These are phyloP conservation scores for Plectrocnemia conspersa DNA, from an alignment of 1,140 invertebrate genomes.

Conservation along the genomic window DNA sequence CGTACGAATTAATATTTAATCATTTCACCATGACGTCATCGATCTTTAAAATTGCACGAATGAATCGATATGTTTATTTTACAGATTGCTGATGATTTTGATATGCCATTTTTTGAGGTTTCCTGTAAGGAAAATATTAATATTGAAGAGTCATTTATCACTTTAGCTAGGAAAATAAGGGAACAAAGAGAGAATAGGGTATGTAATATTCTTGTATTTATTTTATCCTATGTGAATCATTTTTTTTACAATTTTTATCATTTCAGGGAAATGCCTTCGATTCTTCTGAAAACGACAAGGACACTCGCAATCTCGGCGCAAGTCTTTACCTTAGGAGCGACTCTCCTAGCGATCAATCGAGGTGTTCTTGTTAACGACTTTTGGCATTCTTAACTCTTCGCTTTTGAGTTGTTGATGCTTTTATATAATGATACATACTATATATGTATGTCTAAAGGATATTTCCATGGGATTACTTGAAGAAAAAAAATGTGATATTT, in stretches of 20 bases:
- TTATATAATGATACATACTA: too few species aligned
- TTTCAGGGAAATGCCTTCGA: constrained; percentile 35
- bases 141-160: constrained; percentile 81
- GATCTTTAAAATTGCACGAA: too few species aligned
- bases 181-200: constrained; percentile 73
- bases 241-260: constrained; percentile 1
- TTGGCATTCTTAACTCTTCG: constrained; percentile 6
- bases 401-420: constrained; percentile 33
- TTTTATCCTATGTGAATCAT: background rate
- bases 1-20: too few species aligned
- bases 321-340: constrained; percentile 15
- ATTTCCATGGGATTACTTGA: constrained; percentile 23
- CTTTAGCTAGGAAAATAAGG: constrained; percentile 73
- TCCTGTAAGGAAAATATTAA: constrained; percentile 88
- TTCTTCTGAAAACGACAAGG: constrained; percentile 32
- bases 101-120: constrained; percentile 89
- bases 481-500: constrained; percentile 34
- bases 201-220: constrained; percentile 34
- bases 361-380: constrained; percentile 22
- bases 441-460: constrained; percentile 15
- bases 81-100: constrained; percentile 83
- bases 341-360: constrained; percentile 15
- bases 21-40: too few species aligned
- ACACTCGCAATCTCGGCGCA: constrained; percentile 13
- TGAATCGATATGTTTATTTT: constrained; percentile 43